Evolutionary conservation across 2,888 invertebrate genomes (phyloP).

Genomic region (Pachydiplax longipennis): DNA sequence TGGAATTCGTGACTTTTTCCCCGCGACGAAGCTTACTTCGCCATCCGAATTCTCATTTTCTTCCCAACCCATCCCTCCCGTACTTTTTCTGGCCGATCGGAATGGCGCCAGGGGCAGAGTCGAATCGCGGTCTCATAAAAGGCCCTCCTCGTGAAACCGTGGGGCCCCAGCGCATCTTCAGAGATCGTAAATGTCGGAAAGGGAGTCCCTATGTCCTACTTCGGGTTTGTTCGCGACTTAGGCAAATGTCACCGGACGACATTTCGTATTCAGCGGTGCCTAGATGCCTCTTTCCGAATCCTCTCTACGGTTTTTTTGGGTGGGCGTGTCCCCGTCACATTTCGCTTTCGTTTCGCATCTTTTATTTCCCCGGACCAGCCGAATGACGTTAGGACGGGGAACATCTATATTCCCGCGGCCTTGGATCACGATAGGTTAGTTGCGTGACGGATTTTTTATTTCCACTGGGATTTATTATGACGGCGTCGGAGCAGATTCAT

Average conservation of each 20-base stretch:
- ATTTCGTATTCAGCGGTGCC: not conserved
- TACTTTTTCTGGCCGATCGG: not conserved
- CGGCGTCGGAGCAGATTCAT: not conserved
- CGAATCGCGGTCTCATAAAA: not conserved
- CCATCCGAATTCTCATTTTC: not conserved
- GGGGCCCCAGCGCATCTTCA: not conserved
- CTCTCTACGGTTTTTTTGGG: not conserved
- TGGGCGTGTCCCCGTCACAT: not conserved
- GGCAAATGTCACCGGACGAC: constrained; percentile 12
- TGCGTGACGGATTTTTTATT: not conserved
- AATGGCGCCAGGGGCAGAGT: not conserved
- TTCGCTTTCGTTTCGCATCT: not conserved
- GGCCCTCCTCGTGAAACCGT: not conserved
- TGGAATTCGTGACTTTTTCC: constrained; percentile 16
- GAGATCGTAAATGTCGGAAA: not conserved
- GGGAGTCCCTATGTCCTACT: not conserved
- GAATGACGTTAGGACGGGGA: not conserved
- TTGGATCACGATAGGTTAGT: not conserved
- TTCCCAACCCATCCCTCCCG: not conserved
- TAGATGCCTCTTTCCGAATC: not conserved
- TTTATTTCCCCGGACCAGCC: not conserved
- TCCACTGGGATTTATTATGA: not conserved
- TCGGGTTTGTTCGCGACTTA: not conserved
- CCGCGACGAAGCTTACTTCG: not conserved
- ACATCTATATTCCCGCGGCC: not conserved